Conservation (phyloP, 2,888 invertebrate species). For the Prosapia bicincta region DNA sequence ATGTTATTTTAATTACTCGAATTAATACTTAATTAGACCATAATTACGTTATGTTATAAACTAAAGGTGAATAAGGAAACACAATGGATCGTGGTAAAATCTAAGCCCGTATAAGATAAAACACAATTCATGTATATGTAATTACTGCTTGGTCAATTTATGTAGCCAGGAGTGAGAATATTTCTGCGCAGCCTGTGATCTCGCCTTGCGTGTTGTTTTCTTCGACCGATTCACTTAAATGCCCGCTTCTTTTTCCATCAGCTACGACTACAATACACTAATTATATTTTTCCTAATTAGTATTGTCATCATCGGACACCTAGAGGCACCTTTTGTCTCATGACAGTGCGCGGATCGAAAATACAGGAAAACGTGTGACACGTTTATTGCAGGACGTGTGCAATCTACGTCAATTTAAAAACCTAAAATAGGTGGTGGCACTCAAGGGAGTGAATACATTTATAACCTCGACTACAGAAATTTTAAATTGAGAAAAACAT, state of each 20-base stretch:
- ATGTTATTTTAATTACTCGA: background rate
- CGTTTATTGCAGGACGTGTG: too few relatives aligned
- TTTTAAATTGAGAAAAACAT: too few relatives aligned
- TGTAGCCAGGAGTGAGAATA: background rate
- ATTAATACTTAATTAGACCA: background rate
- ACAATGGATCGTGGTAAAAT: conserved; percentile 2
- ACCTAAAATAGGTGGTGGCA: too few relatives aligned
- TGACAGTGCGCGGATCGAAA: too few relatives aligned
- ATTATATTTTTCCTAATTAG: background rate
- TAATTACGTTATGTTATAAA: background rate
- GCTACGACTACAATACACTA: background rate
- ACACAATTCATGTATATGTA: conserved; percentile 2
- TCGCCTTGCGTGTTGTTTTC: background rate
- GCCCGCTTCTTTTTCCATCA: background rate
- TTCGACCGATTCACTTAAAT: background rate
- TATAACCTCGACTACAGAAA: too few relatives aligned
- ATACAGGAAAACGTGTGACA: too few relatives aligned
- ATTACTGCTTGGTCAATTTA: background rate
- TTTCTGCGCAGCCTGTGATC: background rate
- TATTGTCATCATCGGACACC: background rate
- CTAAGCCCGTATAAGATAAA: background rate
- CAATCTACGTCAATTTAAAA: too few relatives aligned
- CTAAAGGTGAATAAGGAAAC: background rate
- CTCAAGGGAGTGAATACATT: too few relatives aligned
- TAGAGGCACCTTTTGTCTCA: too few relatives aligned